Evolutionary conservation across 1,140 invertebrate species (phyloP), one percentile per base, ranked within the genome.

Genomic region (Trigoniulus corallinus): DNA sequence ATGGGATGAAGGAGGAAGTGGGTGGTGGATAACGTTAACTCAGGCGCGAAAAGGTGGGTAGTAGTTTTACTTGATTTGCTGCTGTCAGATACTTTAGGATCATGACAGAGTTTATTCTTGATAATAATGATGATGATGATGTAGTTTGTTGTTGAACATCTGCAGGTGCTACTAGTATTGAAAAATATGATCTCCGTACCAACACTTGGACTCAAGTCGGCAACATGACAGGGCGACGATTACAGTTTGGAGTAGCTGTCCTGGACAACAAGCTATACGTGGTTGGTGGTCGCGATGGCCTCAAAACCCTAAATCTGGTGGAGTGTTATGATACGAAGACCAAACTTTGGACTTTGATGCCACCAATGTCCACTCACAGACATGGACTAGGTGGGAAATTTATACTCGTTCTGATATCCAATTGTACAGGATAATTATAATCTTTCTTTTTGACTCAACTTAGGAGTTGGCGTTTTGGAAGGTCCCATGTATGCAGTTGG

Each of bases 401-500:
- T n/a, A n/a, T n/a, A n/a, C 76, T 75, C 76, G 59, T 57, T 58
- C 21, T 45, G 26, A 24, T 53, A n/a, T n/a, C 22, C 21, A 22
- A 7, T 37, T 48, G 7, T 18, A 25, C 21, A 2, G 29, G n/a
- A 25, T 2, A 13, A 12, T 45, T 22, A 20, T n/a, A 25, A 2
- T 15, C 43, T 48, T 27, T 13, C 20, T 54, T 46, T 58, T 29
- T 54, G 77, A n/a, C n/a, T n/a, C n/a, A n/a, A n/a, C n/a, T n/a
- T n/a, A n/a, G 88, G 88, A 29, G 86, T 95, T 23, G 88, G 84
- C 2, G 81, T 91, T 10, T 68, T 95, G 34, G 81, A 78, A 44
- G 84, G 86, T 0, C 86, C 87, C 1, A 74, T 96, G 42, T 96
- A 95, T 70, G 89, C 88, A 3, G 86, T 95, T 7, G 91, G 89